phyloP scores from a whole-genome alignment of 35 echinoderm and acorn worm genomes.

The Heliocidaris tuberculata region DNA sequence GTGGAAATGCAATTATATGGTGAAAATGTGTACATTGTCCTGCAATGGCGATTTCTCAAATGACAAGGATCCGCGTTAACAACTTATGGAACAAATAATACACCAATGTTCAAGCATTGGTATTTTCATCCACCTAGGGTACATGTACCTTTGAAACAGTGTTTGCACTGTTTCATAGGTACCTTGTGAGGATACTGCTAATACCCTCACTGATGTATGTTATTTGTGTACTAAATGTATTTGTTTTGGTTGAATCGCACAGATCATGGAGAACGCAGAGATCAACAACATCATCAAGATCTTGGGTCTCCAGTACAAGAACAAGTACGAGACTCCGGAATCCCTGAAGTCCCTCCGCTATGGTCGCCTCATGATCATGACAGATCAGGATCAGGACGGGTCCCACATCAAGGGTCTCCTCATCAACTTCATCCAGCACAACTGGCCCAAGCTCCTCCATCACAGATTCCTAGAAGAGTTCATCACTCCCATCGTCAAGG shows the following conservation, averaged over 20 bases:
- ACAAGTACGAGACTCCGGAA: conserved; percentile 58
- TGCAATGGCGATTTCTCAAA: too few species aligned
- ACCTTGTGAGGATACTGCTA: too few species aligned
- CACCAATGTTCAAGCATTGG: too few species aligned
- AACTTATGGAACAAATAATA: too few species aligned
- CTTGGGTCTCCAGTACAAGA: conserved; percentile 78
- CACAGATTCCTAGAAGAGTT: conserved; percentile 78
- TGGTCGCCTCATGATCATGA: conserved; percentile 84
- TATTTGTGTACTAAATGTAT: too few species aligned
- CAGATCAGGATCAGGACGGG: conserved; percentile 82
- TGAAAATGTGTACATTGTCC: too few species aligned
- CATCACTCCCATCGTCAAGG: conserved; percentile 85
- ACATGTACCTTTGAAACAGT: too few species aligned
- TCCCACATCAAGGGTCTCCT: conserved; percentile 81
- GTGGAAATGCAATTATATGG: too few species aligned
- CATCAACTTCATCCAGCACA: conserved; percentile 82
- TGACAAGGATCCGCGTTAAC: too few species aligned
- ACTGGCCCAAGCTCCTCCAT: conserved; percentile 73
- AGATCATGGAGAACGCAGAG: conserved; percentile 82
- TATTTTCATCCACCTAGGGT: too few species aligned
- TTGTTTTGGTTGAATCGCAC: neutral
- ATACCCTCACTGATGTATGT: too few species aligned
- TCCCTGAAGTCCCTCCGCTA: conserved; percentile 64
- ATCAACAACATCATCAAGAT: conserved; percentile 90
- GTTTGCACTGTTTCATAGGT: too few species aligned